Conservation (phyloP, 2,888 invertebrate genomes). For the Eristalis pertinax region DNA sequence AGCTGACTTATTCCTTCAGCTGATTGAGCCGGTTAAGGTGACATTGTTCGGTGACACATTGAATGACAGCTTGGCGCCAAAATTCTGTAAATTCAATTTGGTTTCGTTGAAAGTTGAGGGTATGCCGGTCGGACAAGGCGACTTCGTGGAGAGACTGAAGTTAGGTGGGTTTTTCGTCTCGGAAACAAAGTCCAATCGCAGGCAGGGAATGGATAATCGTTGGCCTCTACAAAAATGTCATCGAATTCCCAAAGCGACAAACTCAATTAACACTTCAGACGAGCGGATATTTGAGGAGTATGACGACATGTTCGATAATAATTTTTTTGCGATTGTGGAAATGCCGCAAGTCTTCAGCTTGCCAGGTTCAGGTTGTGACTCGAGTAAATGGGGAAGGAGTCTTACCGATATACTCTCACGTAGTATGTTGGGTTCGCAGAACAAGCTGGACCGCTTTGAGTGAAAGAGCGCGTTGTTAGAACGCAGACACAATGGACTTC, state of each 20-base stretch:
- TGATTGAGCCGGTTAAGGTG: conserved; percentile 47
- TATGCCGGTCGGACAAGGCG: not conserved
- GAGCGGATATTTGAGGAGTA: not conserved
- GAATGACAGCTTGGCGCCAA: conserved; percentile 56
- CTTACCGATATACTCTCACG: too few species aligned
- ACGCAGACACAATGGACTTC: too few species aligned
- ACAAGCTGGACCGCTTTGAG: too few species aligned
- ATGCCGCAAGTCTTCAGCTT: too few species aligned
- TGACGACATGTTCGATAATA: too few species aligned
- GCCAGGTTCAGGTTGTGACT: too few species aligned
- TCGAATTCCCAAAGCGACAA: not conserved
- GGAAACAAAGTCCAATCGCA: not conserved
- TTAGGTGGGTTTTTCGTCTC: not conserved
- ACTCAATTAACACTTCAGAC: not conserved
- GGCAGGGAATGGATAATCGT: not conserved
- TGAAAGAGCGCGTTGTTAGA: too few species aligned
- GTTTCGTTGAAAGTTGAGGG: not conserved
- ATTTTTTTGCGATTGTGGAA: too few species aligned
- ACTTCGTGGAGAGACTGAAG: not conserved
- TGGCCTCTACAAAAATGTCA: not conserved
- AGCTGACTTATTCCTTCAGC: conserved; percentile 41
- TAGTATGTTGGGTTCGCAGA: too few species aligned
- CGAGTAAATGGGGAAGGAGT: too few species aligned
- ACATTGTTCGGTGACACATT: not conserved
- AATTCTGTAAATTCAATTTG: conserved; percentile 24